Evolutionary conservation across 37 sponge, comb jelly and placozoan species (phyloP).

Genomic region (Halichondria panicea): DNA sequence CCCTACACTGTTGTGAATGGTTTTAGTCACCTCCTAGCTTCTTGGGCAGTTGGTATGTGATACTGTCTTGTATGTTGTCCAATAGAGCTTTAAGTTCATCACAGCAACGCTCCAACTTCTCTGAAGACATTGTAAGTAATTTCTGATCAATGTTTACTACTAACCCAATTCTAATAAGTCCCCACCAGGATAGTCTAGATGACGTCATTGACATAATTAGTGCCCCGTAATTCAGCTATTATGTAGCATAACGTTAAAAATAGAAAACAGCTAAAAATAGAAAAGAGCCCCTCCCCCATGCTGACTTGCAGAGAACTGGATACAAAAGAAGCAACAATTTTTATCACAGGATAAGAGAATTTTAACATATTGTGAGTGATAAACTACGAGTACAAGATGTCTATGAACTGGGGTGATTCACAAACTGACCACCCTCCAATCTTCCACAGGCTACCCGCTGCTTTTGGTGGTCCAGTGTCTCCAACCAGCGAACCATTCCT

Average conservation of each 20-base stretch:
- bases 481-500: slow-evolving; percentile 22
- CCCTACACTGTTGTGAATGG: neutral
- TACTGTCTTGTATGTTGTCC: slow-evolving; percentile 5
- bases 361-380: too few species aligned
- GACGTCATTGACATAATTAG: neutral
- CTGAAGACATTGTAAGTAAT: slow-evolving; percentile 27
- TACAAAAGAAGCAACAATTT: neutral
- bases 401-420: neutral
- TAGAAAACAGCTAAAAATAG: slow-evolving; percentile 9
- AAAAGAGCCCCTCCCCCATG: neutral
- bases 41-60: slow-evolving; percentile 35
- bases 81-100: slow-evolving; percentile 24
- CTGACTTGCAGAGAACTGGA: neutral
- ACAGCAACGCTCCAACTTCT: slow-evolving; percentile 26
- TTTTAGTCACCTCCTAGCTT: slow-evolving; percentile 24
- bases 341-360: neutral
- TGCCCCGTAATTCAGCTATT: slow-evolving; percentile 3
- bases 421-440: slow-evolving; percentile 32
- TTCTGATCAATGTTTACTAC: neutral
- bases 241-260: neutral
- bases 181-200: neutral
- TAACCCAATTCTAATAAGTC: neutral
- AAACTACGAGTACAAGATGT: too few species aligned
- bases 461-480: neutral
- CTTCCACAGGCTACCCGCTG: slow-evolving; percentile 14